Conservation (phyloP, 2,888 invertebrate genomes). For the Allophyes oxyacanthae region DNA sequence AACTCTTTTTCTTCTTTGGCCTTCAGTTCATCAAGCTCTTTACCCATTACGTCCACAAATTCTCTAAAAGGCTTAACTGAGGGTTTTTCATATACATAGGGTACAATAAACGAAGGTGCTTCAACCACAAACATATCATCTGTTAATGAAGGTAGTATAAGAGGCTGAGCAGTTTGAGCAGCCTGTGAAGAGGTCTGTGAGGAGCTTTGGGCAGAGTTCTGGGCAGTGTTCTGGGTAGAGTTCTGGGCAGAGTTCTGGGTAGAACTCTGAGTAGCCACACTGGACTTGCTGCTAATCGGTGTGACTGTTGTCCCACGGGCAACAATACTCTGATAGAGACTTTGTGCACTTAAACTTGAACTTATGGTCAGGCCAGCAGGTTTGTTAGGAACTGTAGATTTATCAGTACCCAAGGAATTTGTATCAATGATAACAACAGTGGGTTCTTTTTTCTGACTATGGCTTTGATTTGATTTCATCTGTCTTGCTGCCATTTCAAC, state of each 20-base stretch:
- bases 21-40: constrained; percentile 90
- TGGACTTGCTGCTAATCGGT: constrained; percentile 71
- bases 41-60: constrained; percentile 91
- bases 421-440: constrained; percentile 94
- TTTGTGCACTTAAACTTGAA: constrained; percentile 86
- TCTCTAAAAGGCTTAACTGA: constrained; percentile 94
- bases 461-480: constrained; percentile 61
- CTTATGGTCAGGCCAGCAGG: constrained; percentile 53
- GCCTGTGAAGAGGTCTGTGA: no score
- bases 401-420: constrained; percentile 90
- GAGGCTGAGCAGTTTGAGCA: constrained; percentile 71
- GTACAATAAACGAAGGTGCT: constrained; percentile 97
- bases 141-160: constrained; percentile 94
- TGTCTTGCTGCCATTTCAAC: constrained; percentile 92
- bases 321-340: constrained; percentile 89
- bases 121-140: constrained; percentile 98
- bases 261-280: constrained; percentile 66
- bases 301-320: constrained; percentile 82
- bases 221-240: no score
- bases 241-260: not conserved
- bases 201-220: no score
- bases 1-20: constrained; percentile 86
- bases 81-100: constrained; percentile 97
- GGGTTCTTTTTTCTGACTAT: constrained; percentile 91
- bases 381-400: constrained; percentile 85